Percentiles rank a stretch among this genome's conserved stretches.
Evolutionary conservation across 30 jellyfish, hydroid and myxozoan genomes (phyloP).

Genomic region (Chrysaora quinquecirrha): DNA sequence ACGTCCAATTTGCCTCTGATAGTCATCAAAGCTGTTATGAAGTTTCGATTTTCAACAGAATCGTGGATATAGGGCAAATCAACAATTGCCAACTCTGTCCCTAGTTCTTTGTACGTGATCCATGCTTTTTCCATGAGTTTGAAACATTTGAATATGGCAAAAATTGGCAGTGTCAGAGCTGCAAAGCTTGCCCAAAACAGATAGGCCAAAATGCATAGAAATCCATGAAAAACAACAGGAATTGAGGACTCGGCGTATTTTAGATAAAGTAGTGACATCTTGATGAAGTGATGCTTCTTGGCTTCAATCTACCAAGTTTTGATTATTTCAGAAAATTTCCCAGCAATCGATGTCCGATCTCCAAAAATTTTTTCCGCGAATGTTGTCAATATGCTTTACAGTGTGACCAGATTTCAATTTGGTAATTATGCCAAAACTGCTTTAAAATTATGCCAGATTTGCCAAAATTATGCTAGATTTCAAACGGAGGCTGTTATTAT

Average conservation of each 20-base stretch:
- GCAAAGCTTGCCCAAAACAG: conserved; percentile 93
- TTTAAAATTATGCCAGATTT: too few species aligned
- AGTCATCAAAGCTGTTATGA: conserved; percentile 73
- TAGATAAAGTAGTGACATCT: conserved; percentile 90
- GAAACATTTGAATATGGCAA: conserved; percentile 71
- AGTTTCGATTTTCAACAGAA: conserved; percentile 83
- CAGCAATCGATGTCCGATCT: neutral
- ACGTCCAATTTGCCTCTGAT: conserved; percentile 82
- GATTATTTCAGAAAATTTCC: neutral
- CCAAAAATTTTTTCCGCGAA: conserved; percentile 22
- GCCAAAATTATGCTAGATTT: too few species aligned
- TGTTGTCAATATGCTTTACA: conserved; percentile 31
- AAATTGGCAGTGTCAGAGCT: conserved; percentile 81
- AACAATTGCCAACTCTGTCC: conserved; percentile 74
- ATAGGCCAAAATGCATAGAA: conserved; percentile 95
- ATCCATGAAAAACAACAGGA: conserved; percentile 92
- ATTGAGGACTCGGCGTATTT: conserved; percentile 82
- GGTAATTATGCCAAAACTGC: too few species aligned
- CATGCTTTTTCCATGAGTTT: conserved; percentile 68
- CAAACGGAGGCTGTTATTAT: too few species aligned
- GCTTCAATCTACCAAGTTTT: too few species aligned
- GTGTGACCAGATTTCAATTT: too few species aligned
- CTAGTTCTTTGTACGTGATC: conserved; percentile 71
- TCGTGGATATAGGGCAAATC: conserved; percentile 87
- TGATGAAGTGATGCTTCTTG: too few species aligned